These are phyloP conservation scores for Columba janthina DNA, from an alignment of 2,113 vertebrate genomes.

Conservation along the genomic window DNA sequence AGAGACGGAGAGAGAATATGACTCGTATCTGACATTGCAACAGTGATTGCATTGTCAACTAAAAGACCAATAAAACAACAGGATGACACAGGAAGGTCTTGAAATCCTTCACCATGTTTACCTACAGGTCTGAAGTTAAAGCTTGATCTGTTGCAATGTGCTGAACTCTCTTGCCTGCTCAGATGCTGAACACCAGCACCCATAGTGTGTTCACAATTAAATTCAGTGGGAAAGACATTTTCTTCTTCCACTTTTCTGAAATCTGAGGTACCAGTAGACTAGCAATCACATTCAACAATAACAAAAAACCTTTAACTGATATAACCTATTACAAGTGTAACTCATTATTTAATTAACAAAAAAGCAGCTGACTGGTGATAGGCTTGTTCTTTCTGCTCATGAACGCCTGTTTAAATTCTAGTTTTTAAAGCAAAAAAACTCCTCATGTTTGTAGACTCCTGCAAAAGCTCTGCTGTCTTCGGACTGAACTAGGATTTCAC, in stretches of 20 bases:
- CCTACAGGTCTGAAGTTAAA: neutral
- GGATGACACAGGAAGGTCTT: neutral
- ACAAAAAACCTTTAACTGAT: neutral
- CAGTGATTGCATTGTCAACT: neutral
- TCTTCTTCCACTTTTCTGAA: neutral
- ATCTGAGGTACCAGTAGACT: neutral
- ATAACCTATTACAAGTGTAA: neutral
- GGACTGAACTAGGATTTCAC: neutral
- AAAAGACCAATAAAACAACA: neutral
- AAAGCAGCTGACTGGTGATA: neutral
- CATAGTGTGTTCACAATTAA: neutral
- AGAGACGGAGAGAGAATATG: neutral
- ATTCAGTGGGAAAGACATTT: neutral
- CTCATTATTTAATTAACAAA: neutral
- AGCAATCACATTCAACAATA: neutral
- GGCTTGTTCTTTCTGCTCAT: neutral
- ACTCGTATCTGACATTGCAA: neutral
- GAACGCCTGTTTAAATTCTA: neutral
- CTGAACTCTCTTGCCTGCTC: neutral
- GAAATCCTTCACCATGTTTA: neutral
- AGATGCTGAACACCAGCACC: neutral
- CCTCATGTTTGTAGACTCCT: neutral
- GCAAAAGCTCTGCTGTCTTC: neutral
- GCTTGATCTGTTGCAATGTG: neutral
- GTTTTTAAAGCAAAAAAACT: neutral